Evolutionary conservation across 2,113 vertebrate species (phyloP).

Genomic region (human): GRCh38 chr16:54358001-54358500

Average conservation of each 20-base stretch:
- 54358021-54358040: accelerated
- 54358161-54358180: neutral
- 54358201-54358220: neutral
- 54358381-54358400: neutral
- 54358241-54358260: neutral
- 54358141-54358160: neutral
- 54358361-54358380: neutral
- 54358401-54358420: neutral
- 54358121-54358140: neutral
- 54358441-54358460: neutral
- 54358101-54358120: neutral
- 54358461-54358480: neutral
- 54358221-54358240: neutral
- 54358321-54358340: neutral
- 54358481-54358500: neutral
- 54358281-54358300: neutral
- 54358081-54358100: neutral
- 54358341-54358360: neutral
- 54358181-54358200: neutral
- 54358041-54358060: neutral
- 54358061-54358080: neutral
- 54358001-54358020: neutral
- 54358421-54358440: neutral
- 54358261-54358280: neutral
- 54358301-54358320: neutral